Base-by-base conservation (phyloP, 2,113 vertebrate genomes). In the Tachycineta bicolor region DNA sequence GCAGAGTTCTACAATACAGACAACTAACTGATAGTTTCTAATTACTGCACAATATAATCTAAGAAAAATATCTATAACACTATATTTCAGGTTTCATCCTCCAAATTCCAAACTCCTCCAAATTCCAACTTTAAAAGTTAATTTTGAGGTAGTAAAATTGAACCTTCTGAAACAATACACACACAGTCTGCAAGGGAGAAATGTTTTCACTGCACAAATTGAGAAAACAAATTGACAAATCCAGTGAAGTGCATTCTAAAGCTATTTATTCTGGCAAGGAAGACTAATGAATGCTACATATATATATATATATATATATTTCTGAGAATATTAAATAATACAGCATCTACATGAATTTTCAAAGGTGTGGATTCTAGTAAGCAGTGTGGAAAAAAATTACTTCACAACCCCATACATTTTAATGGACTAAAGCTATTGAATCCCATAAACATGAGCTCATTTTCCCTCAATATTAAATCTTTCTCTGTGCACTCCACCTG, bases 11-110 rank as follows among this genome's bases (percentile, higher is more conserved):
- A 10, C 73, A 94, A 93, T 70, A 96, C 56, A 89, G 53, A 87
- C 93, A 97, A 83, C 46, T 76, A 97, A 83, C 46, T 76, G 60
- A 90, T 69, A 93, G 67, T 43, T 93, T 55, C 65, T 89, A 96
- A 89, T 67, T 78, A 77, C 70, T 76, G 74, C 70, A 76, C 44
- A 88, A 64, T 81, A 68, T 80, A 91, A 94, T 81, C 67, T 83
- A 90, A 90, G 87, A 87, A 93, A 93, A 93, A 71, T 55, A 93
- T 53, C 85, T 96, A 83, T 62, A 80, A 52, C 34, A 74, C 63
- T 65, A 20, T 71, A 79, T 89, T 94, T 89, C 76, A 94, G 50
- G 70, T 95, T 83, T 92, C 60, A 77, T 86, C 37, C 49, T 79
- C 86, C 94, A 70, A 58, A 93, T 94, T 74, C 49, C 12, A 4